These are phyloP conservation scores for Hyperoplus lanceolatus DNA, from an alignment of 2,797 vertebrate genomes.

Conservation along the genomic window DNA sequence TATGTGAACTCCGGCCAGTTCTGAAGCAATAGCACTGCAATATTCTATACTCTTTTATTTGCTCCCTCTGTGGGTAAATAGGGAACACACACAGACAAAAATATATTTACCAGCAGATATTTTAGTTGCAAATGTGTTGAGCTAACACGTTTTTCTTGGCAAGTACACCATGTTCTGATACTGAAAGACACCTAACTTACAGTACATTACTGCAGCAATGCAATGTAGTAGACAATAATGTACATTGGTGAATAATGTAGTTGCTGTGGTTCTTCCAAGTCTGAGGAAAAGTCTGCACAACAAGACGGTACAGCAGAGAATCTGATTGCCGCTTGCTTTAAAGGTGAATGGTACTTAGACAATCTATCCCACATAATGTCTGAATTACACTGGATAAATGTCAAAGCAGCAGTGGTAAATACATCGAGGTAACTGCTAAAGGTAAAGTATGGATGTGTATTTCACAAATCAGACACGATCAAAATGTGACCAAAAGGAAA, in stretches of 20 bases:
- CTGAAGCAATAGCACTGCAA: conserved; percentile 11
- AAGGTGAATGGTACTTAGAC: not conserved
- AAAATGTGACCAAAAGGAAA: not conserved
- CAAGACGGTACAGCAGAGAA: not conserved
- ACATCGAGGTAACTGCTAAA: not conserved
- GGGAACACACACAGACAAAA: conserved; percentile 36
- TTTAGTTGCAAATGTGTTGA: conserved; percentile 41
- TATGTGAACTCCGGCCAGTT: not conserved
- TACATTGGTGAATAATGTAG: not conserved
- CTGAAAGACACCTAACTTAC: conserved; percentile 13
- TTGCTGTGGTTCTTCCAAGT: conserved; percentile 9
- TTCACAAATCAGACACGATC: not conserved
- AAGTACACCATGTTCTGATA: conserved; percentile 39
- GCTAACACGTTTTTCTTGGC: conserved; percentile 40
- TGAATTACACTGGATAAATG: conserved; percentile 3
- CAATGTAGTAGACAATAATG: conserved; percentile 1
- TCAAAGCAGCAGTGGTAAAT: not conserved
- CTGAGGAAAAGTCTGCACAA: not conserved
- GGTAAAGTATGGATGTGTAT: not conserved
- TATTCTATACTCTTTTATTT: conserved; percentile 22
- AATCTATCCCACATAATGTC: not conserved
- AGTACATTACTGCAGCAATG: not conserved
- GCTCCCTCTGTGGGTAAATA: conserved; percentile 24
- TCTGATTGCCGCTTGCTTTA: not conserved
- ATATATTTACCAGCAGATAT: conserved; percentile 43